These are phyloP conservation scores for Muricea muricata DNA, from an alignment of 92 coral and sea anemone genomes.

Conservation along the genomic window DNA sequence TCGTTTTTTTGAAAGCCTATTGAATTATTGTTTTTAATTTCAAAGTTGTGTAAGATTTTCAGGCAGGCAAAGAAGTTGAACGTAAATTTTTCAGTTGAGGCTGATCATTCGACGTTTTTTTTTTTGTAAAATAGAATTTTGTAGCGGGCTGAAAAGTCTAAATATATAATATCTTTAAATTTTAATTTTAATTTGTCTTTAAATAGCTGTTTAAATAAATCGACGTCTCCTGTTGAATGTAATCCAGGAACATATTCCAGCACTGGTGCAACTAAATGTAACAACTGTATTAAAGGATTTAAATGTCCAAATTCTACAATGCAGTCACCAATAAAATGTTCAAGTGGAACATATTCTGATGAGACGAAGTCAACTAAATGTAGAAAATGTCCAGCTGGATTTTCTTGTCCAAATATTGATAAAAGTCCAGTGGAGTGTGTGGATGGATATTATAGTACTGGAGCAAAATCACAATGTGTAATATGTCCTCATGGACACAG, in stretches of 20 bases:
- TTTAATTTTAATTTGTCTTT: neutral
- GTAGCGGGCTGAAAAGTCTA: no score
- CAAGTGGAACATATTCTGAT: slow-evolving; percentile 53
- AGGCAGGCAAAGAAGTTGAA: no score
- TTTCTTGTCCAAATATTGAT: slow-evolving; percentile 30
- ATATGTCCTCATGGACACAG: slow-evolving; percentile 73
- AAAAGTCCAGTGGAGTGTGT: slow-evolving; percentile 50
- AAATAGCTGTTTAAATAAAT: slow-evolving; percentile 66
- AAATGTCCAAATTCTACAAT: slow-evolving; percentile 35
- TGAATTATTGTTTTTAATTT: no score
- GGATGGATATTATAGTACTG: slow-evolving; percentile 51
- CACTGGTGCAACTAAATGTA: slow-evolving; percentile 60
- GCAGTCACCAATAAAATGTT: slow-evolving; percentile 36
- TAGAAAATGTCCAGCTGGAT: slow-evolving; percentile 74
- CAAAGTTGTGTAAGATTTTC: no score
- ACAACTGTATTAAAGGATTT: slow-evolving; percentile 46
- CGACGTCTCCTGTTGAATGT: slow-evolving; percentile 64
- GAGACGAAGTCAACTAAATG: slow-evolving; percentile 56
- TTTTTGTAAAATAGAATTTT: no score
- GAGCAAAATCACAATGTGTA: slow-evolving; percentile 71
- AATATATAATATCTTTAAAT: neutral
- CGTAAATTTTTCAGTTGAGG: no score
- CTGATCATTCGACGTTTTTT: no score
- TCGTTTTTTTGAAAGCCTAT: no score
- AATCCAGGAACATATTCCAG: slow-evolving; percentile 76